Percentiles rank a stretch among this genome's conserved stretches.
Evolutionary conservation across 2,888 invertebrate species (phyloP).

Genomic region (Deilephila elpenor): DNA sequence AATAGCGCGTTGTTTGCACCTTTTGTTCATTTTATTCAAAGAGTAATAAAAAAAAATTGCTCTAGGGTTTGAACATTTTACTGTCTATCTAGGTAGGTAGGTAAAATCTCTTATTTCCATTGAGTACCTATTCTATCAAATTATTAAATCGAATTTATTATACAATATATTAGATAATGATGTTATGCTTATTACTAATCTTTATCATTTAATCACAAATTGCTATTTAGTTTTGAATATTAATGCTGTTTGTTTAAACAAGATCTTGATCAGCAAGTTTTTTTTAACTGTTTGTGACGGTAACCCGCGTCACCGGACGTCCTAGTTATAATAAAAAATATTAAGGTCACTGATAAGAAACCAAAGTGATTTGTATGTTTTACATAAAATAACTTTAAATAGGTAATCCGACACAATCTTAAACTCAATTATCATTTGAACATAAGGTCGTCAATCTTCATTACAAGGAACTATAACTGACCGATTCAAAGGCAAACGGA

Average conservation of each 20-base stretch:
- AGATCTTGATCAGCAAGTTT: slow-evolving; percentile 1
- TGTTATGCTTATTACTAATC: not conserved
- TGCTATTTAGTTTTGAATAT: slow-evolving; percentile 3
- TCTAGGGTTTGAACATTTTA: too few species aligned
- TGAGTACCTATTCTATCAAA: not conserved
- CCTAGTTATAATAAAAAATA: not conserved
- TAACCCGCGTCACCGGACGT: not conserved
- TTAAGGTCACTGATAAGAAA: slow-evolving; percentile 10
- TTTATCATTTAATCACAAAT: not conserved
- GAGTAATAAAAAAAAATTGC: too few species aligned
- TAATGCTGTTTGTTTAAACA: not conserved
- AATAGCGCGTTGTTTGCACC: too few species aligned
- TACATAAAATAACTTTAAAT: not conserved
- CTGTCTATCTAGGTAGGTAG: too few species aligned
- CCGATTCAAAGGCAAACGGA: too few species aligned
- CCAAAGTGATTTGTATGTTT: not conserved
- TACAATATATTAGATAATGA: too few species aligned
- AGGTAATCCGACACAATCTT: not conserved
- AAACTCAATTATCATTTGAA: not conserved
- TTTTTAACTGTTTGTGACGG: not conserved
- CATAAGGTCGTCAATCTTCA: not conserved
- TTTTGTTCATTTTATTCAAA: too few species aligned
- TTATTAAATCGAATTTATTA: not conserved
- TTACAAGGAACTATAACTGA: too few species aligned
- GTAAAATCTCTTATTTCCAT: too few species aligned